Base-by-base conservation (phyloP, 64 coral and sea anemone species). In the Dendronephthya gigantea region DNA sequence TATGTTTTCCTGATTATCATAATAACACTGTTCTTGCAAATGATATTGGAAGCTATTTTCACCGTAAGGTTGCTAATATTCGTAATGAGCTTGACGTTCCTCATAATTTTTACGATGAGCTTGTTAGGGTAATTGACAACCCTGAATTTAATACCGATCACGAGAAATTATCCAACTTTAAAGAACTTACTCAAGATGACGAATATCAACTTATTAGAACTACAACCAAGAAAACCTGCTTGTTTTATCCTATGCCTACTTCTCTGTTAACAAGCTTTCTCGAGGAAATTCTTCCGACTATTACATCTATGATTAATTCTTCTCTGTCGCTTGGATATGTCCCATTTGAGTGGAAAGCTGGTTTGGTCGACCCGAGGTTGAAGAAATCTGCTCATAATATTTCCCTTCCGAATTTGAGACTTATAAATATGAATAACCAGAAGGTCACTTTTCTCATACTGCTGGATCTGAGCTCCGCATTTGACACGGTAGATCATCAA, bases 151-250 rank as follows among this genome's bases (percentile, higher is more conserved):
- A 25, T 85, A 59, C 50, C 65, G 51, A 17, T 51, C 52, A 85
- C 51, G 49, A 43, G 49, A 85, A 66, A 86, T 50, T 70, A 11
- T 45, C 4, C 11, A 11, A 37, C 84, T 39, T 86, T 22, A 49
- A 86, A 68, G 37, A 86, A 86, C 84, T 87, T 29, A 48, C 86
- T 31, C 40, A 87, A 62, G 86, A 87, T 79, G 86, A 87, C 81
- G 50, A 81, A 40, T 32, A 79, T 32, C 39, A 49, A 29, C 45
- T 82, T 49, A 81, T 87, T 43, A 45, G 39, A 8, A 82, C 81
- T 50, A 40, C 87, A 55, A 50, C 81, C 35, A 82, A 88, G 81
- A 88, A 88, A 39, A 40, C 72, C 19, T 55, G 31, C 34, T 52
- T 40, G 30, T 52, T 88, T 52, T 70, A 88, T 88, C 86, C 68